Conservation (phyloP, 2,797 vertebrate genomes). For the Pseudochromis fuscus region DNA sequence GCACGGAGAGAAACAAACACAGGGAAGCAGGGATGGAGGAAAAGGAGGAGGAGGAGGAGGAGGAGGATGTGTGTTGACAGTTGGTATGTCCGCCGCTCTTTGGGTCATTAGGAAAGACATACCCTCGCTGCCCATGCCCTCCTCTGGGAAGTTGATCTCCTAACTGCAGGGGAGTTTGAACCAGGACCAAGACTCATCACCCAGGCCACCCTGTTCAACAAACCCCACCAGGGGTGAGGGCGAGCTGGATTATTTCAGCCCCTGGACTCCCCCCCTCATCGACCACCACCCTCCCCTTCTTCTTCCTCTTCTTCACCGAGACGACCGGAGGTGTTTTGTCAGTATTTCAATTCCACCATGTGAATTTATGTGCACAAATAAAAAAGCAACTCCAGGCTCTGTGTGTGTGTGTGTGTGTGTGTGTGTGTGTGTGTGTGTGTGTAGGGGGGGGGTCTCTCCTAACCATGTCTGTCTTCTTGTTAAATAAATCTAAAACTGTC, state of each 20-base stretch:
- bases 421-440: too few species aligned
- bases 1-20: conserved; percentile 51
- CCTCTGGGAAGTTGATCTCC: conserved; percentile 46
- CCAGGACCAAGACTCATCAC: conserved; percentile 58
- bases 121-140: conserved; percentile 19
- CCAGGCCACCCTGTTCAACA: conserved; percentile 34
- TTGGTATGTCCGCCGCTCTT: conserved; percentile 73
- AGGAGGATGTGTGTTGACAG: conserved; percentile 78
- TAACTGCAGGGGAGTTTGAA: conserved; percentile 64
- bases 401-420: too few species aligned
- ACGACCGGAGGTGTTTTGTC: conserved; percentile 27
- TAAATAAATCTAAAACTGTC: conserved; percentile 67
- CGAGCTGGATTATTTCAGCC: conserved; percentile 28
- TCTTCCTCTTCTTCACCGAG: conserved; percentile 28
- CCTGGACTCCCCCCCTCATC: conserved; percentile 32
- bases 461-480: conserved; percentile 53
- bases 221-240: conserved; percentile 28
- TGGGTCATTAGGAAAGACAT: conserved; percentile 72
- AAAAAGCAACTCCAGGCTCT: conserved; percentile 37
- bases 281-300: too few species aligned
- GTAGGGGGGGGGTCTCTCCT: conserved; percentile 24
- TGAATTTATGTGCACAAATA: conserved; percentile 43
- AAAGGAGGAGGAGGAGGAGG: conserved; percentile 51
- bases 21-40: conserved; percentile 29
- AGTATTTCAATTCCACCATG: conserved; percentile 11